Conservation (phyloP, 1,140 invertebrate genomes). For the Mylabris phalerata region DNA sequence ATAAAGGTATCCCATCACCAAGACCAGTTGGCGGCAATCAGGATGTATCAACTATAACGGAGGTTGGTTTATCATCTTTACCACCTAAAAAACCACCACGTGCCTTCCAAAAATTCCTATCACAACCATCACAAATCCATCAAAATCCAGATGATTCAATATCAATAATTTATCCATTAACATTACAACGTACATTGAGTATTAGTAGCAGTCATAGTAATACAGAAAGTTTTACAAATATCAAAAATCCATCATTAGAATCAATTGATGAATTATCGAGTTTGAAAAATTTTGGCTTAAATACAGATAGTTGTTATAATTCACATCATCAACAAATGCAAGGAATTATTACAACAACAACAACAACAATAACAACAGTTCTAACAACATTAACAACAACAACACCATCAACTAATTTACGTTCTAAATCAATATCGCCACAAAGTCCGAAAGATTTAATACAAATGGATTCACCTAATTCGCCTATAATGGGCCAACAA, state of each 20-base stretch:
- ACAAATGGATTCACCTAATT: slow-evolving; percentile 29
- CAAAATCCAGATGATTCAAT: slow-evolving; percentile 10
- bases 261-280: slow-evolving; percentile 38
- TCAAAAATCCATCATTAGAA: slow-evolving; percentile 39
- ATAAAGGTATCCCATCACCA: slow-evolving; percentile 26
- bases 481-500: slow-evolving; percentile 31
- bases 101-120: slow-evolving; percentile 32
- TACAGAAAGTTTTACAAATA: slow-evolving; percentile 38
- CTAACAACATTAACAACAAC: not conserved
- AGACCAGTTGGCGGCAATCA: slow-evolving; percentile 16
- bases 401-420: slow-evolving; percentile 15
- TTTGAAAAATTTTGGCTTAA: slow-evolving; percentile 32
- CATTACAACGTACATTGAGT: slow-evolving; percentile 30
- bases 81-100: slow-evolving; percentile 41
- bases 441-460: slow-evolving; percentile 30
- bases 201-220: slow-evolving; percentile 28
- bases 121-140: slow-evolving; percentile 9
- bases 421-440: slow-evolving; percentile 37
- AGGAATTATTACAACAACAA: slow-evolving; percentile 7
- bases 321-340: slow-evolving; percentile 36
- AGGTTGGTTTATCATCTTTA: slow-evolving; percentile 37
- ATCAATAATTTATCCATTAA: slow-evolving; percentile 3
- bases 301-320: slow-evolving; percentile 38
- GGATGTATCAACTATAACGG: slow-evolving; percentile 40
- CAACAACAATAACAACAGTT: slow-evolving; percentile 7